phyloP scores from a whole-genome alignment of 2,888 invertebrate genomes.

The Luperina nickerlii region DNA sequence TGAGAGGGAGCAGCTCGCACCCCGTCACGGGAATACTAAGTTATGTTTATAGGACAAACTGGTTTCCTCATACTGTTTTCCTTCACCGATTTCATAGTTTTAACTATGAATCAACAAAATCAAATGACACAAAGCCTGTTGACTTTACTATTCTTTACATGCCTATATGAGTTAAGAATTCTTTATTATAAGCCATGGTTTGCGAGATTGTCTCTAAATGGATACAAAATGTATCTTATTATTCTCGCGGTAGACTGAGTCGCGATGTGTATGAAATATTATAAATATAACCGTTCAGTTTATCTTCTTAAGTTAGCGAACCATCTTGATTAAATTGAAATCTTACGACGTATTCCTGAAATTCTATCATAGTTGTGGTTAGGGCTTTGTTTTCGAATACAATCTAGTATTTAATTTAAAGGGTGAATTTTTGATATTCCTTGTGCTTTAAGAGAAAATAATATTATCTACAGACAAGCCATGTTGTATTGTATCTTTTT shows the following conservation, averaged over 20 bases:
- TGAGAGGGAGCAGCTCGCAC: neutral
- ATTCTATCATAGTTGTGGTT: neutral
- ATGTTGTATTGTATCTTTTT: neutral
- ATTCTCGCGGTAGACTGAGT: neutral
- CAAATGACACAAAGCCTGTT: neutral
- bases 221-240: conserved; percentile 9
- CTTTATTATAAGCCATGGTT: neutral
- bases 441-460: neutral
- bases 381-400: neutral
- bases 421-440: too few species aligned
- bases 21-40: neutral
- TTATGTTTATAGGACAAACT: too few species aligned
- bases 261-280: conserved; percentile 2
- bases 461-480: neutral
- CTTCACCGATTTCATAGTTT: neutral
- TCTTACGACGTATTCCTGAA: neutral
- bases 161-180: neutral
- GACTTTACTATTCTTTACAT: too few species aligned
- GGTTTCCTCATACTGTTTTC: too few species aligned
- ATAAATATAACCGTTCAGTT: conserved; percentile 6
- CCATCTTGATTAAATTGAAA: conserved; percentile 27
- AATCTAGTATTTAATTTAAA: neutral
- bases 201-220: conserved; percentile 21
- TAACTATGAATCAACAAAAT: neutral
- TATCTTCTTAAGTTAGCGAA: neutral